phyloP scores from a whole-genome alignment of 2,888 invertebrate species.

The Hoplodrina blanda region DNA sequence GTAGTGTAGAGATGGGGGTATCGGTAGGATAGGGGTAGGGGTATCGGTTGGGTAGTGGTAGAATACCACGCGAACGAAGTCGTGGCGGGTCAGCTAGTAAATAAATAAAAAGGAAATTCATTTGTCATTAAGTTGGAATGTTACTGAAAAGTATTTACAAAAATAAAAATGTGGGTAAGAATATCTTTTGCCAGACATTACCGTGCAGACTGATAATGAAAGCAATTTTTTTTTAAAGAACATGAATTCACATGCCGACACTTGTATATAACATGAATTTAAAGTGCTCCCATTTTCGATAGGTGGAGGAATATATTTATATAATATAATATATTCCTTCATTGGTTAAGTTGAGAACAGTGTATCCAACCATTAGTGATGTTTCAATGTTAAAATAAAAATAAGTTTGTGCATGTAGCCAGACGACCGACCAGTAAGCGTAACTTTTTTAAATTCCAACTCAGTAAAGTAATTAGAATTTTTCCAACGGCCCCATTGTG shows the following conservation, averaged over 20 bases:
- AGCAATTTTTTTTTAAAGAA: conserved; percentile 10
- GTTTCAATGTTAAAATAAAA: conserved; percentile 64
- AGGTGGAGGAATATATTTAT: neutral
- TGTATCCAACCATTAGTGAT: conserved; percentile 34
- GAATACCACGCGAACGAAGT: no score
- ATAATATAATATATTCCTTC: conserved; percentile 2
- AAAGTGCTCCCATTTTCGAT: neutral
- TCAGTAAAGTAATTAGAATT: conserved; percentile 89
- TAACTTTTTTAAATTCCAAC: conserved; percentile 87
- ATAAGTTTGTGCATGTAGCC: conserved; percentile 73
- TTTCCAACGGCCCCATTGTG: conserved; percentile 88
- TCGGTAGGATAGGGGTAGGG: no score
- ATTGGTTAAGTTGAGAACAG: conserved; percentile 7
- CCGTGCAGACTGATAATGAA: conserved; percentile 10
- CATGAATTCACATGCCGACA: neutral
- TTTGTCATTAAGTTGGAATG: conserved; percentile 38
- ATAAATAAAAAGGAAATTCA: conserved; percentile 37
- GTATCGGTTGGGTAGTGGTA: no score
- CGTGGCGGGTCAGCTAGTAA: no score
- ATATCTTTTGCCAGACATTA: conserved; percentile 20
- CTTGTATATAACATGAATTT: neutral
- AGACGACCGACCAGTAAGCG: conserved; percentile 71
- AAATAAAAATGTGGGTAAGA: conserved; percentile 16
- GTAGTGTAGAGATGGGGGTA: no score
- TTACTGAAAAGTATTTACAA: conserved; percentile 23